Conservation (phyloP, 2,888 invertebrate species). For the Monopis laevigella region DNA sequence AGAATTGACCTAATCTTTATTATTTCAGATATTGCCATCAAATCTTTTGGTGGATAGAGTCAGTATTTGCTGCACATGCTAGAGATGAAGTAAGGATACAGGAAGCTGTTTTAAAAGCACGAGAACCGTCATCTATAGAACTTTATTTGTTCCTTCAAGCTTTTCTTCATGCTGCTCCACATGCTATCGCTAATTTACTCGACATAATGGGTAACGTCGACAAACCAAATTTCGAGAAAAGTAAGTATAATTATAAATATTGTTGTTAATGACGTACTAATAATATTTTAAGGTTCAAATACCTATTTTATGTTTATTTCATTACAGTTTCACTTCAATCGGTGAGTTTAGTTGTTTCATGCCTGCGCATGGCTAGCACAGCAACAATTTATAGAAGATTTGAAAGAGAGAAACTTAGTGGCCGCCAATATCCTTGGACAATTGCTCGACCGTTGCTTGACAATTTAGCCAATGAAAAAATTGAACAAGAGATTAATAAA, state of each 20-base stretch:
- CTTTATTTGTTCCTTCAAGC: slow-evolving; percentile 81
- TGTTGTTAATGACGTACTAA: too few relatives aligned
- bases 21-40: slow-evolving; percentile 71
- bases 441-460: slow-evolving; percentile 22
- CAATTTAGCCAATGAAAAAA: slow-evolving; percentile 35
- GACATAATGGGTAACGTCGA: slow-evolving; percentile 70
- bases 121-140: slow-evolving; percentile 75
- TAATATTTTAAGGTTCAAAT: neutral
- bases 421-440: slow-evolving; percentile 79
- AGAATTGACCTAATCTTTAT: too few relatives aligned
- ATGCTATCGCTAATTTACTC: slow-evolving; percentile 64
- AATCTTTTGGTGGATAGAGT: slow-evolving; percentile 81
- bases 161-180: slow-evolving; percentile 80
- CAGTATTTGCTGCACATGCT: slow-evolving; percentile 61
- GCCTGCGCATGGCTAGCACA: slow-evolving; percentile 74
- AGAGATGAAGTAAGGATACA: slow-evolving; percentile 66
- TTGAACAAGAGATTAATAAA: slow-evolving; percentile 19
- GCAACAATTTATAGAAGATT: slow-evolving; percentile 79
- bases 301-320: slow-evolving; percentile 12
- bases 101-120: slow-evolving; percentile 68
- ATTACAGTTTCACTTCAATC: slow-evolving; percentile 72
- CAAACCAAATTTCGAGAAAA: slow-evolving; percentile 69
- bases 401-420: slow-evolving; percentile 78
- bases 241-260: too few relatives aligned
- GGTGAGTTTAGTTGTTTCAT: slow-evolving; percentile 72